These are phyloP conservation scores for Leucopsar rothschildi DNA, from an alignment of 2,113 vertebrate genomes.

Conservation along the genomic window DNA sequence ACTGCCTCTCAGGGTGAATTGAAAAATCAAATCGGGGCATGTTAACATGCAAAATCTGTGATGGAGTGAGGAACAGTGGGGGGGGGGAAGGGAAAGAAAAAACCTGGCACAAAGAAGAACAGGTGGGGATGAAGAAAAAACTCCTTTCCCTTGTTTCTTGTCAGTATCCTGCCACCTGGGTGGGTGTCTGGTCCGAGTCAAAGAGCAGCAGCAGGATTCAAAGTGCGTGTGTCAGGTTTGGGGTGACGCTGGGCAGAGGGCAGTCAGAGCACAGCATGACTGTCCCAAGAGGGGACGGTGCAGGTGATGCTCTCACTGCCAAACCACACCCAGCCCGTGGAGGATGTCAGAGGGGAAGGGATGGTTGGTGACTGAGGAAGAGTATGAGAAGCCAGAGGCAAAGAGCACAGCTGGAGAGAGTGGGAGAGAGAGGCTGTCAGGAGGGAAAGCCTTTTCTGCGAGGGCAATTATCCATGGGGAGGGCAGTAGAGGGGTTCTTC, in stretches of 20 bases:
- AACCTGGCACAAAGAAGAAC: not conserved
- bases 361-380: no score
- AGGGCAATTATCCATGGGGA: not conserved
- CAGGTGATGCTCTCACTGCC: not conserved
- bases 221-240: not conserved
- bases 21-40: not conserved
- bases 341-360: not conserved
- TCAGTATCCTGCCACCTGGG: not conserved
- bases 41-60: not conserved
- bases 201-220: not conserved
- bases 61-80: not conserved
- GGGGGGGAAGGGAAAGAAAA: not conserved
- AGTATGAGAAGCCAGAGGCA: not conserved
- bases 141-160: not conserved
- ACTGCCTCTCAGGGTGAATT: not conserved
- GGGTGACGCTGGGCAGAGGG: not conserved
- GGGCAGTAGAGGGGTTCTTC: not conserved
- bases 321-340: not conserved
- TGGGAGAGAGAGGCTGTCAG: not conserved
- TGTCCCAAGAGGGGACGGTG: fast-evolving
- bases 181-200: not conserved
- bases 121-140: not conserved
- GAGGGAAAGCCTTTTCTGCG: not conserved
- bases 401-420: not conserved
- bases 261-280: not conserved